These are phyloP conservation scores for Caenorhabditis remanei DNA, from an alignment of 1,140 invertebrate genomes.

Conservation along the genomic window DNA sequence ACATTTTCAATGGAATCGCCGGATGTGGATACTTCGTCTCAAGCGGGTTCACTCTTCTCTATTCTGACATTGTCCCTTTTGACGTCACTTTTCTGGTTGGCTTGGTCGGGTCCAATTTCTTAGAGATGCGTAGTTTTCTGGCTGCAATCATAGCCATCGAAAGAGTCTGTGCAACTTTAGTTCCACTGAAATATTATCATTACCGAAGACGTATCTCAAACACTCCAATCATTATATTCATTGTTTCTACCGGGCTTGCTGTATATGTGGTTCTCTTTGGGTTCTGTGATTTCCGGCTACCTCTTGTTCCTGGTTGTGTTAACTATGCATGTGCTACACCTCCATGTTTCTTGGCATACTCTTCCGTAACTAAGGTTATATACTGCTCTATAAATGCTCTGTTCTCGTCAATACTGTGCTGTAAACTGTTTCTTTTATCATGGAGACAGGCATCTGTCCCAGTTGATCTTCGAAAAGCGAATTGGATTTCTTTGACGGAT, in stretches of 20 bases:
- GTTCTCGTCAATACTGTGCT: not conserved
- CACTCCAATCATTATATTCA: not conserved
- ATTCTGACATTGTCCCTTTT: not conserved
- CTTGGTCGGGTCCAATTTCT: not conserved
- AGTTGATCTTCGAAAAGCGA: not conserved
- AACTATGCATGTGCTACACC: not conserved
- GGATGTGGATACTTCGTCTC: not conserved
- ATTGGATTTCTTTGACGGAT: constrained; percentile 1
- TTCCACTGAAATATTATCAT: constrained; percentile 2
- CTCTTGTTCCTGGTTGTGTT: not conserved
- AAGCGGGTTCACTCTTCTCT: not conserved
- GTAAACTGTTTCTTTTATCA: not conserved
- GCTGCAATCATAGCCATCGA: constrained; percentile 7
- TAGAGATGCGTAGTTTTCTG: constrained; percentile 7
- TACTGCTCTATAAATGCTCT: not conserved
- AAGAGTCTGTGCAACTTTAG: not conserved
- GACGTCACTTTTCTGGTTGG: not conserved
- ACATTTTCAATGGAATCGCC: not conserved
- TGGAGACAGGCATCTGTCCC: not conserved
- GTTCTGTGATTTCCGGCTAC: not conserved
- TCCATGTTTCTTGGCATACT: not conserved
- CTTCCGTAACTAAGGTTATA: not conserved
- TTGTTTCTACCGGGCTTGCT: not conserved
- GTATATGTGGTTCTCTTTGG: constrained; percentile 12
- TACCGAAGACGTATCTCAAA: not conserved